Evolutionary conservation across 2,888 invertebrate species (phyloP), one percentile per base, ranked within the genome.

Genomic region (Drosophila koepferae): DNA sequence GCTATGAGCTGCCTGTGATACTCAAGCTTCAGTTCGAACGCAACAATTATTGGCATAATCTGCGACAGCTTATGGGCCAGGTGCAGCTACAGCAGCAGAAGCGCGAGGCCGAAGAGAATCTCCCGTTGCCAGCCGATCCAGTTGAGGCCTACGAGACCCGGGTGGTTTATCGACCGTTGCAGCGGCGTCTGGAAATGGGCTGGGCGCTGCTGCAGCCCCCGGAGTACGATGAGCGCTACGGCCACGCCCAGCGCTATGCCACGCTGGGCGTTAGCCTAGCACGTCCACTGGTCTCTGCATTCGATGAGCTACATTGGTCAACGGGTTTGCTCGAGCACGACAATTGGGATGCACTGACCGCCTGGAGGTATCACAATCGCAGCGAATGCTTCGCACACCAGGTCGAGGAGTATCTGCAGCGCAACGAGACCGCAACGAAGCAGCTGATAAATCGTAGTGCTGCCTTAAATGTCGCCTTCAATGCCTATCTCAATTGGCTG

Each of bases 291-390:
- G 84, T 86, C 2, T 71, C 62, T 23, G 91, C 89, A 3, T 92
- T 92, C n/a, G 91, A 92, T 55, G 91, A 90, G 51, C 51, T 78
- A 10, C 90, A 91, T 28, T 92, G 92, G 92, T 86, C 88, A 1
- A 75, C 79, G n/a, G 87, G 90, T 2, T 41, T 83, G 10, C 72
- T 83, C 0, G 83, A 87, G 38, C 82, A 64, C 8, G 76, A 86
- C 16, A 81, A 74, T 16, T 92, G 92, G 92, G 91, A 91, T 70
- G 46, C 69, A 0, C 28, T 70, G 12, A 91, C 92, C 3, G 89
- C 81, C 0, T 61, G 77, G 31, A 61, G 81, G 3, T 92, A 89
- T 66, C 85, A 78, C 31, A 87, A 90, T 51, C 87, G 90, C 2
- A 87, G 83, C 20, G 69, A 84, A 0, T 92, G 92, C 44, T 91